Evolutionary conservation across 2,888 invertebrate genomes (phyloP).

Genomic region (Serrognathus titanus): DNA sequence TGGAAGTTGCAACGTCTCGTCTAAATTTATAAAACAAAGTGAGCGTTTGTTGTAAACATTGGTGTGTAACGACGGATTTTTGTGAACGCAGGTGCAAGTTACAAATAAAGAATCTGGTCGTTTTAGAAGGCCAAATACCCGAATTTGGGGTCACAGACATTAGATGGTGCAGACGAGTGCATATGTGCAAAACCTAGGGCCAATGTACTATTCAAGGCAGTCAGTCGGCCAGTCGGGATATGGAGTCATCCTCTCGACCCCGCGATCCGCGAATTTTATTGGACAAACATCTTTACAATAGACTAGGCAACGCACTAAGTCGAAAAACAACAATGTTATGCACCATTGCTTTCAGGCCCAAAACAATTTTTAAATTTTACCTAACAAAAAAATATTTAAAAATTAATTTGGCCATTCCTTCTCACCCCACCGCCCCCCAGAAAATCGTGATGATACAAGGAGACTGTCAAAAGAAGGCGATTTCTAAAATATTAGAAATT

Average conservation of each 20-base stretch:
- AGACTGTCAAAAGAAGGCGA: no score
- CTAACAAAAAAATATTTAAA: no score
- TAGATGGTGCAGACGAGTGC: slow-evolving; percentile 47
- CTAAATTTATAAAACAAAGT: no score
- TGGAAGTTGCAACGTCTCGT: no score
- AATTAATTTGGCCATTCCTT: no score
- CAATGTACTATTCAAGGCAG: slow-evolving; percentile 48
- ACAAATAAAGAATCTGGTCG: neutral
- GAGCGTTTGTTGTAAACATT: no score
- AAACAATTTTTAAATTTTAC: no score
- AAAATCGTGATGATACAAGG: no score
- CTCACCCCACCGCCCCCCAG: no score
- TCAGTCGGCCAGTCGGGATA: slow-evolving; percentile 39
- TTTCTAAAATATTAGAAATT: no score
- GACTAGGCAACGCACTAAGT: neutral
- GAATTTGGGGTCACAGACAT: slow-evolving; percentile 49
- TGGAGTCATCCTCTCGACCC: slow-evolving; percentile 5
- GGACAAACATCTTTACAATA: slow-evolving; percentile 3
- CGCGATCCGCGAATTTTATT: slow-evolving; percentile 10
- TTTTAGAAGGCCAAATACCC: slow-evolving; percentile 38
- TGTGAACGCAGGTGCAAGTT: neutral
- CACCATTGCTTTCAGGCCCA: no score
- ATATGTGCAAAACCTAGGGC: slow-evolving; percentile 47
- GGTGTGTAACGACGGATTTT: neutral
- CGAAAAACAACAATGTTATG: neutral